Evolutionary conservation across 2,888 invertebrate species (phyloP), one percentile per base, ranked within the genome.

Genomic region (Dyspetes luteomarginatus): DNA sequence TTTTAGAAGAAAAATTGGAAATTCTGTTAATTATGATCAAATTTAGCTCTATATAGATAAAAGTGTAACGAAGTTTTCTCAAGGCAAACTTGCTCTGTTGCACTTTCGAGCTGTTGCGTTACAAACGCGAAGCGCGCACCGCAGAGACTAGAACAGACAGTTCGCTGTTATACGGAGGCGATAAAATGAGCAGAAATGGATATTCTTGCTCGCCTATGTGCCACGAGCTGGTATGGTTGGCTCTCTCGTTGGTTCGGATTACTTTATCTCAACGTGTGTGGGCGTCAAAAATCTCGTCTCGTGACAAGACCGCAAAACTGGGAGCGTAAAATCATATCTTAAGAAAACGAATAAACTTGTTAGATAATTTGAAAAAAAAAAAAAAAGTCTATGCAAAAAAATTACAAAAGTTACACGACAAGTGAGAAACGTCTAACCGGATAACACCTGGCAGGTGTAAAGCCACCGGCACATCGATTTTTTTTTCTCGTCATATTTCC

Each of bases 131-230:
- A 12, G 15, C 45, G 43, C 48, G 22, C 28, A 48, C 41, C 30
- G 24, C 45, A 60, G 24, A 5, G 58, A 12, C 36, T 36, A 69
- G 45, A 30, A 28, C 60, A 30, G 68, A 17, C 67, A 24, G 28
- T 48, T 17, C 41, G 67, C 69, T 67, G 28, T 62, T 56, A 45
- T 50, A 60, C 52, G 62, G 75, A 71, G 73, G 73, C 60, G 64
- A 76, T 74, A 74, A 83, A n/a, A 80, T 80, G 67, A 68, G 72
- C 75, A 75, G 82, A 72, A 83, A 83, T 69, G 65, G 69, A 84
- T 84, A 83, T 60, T 77, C 68, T 36, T n/a, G 68, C 36, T 55
- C 43, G 71, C 60, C 60, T 60, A 67, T 64, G 48, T 65, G 24
- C 41, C 17, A 26, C 58, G 9, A 12, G 36, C 36, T 7, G 36